A percentile compares a stretch with the other conserved stretches of the same genome.
These are phyloP conservation scores for Agrypnus murinus DNA, from an alignment of 2,888 invertebrate species.

Conservation along the genomic window DNA sequence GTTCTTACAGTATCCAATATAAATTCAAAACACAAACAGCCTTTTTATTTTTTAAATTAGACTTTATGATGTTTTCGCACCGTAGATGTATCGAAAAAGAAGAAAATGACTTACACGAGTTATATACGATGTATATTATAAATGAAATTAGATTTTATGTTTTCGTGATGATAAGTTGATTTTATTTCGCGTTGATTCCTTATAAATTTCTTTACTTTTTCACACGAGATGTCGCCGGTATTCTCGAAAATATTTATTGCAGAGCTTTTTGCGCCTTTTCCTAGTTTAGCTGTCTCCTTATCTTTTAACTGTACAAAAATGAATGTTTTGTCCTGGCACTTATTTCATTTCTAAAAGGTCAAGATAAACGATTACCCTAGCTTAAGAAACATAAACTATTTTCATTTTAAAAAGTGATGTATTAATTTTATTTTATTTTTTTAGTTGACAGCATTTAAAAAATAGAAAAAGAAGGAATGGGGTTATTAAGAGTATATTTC, in stretches of 20 bases:
- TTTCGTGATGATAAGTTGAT: slow-evolving; percentile 46
- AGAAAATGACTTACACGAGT: too few species aligned
- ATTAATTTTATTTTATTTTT: too few species aligned
- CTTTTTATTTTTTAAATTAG: too few species aligned
- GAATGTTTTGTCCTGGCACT: slow-evolving; percentile 47
- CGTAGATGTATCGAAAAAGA: too few species aligned
- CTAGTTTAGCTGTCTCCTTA: slow-evolving; percentile 46
- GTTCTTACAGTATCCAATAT: too few species aligned
- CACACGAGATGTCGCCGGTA: slow-evolving; percentile 44
- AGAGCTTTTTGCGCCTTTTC: slow-evolving; percentile 46
- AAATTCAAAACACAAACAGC: too few species aligned
- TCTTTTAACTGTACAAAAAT: slow-evolving; percentile 40
- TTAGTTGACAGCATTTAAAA: too few species aligned
- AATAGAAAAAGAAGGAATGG: not conserved
- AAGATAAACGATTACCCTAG: slow-evolving; percentile 29
- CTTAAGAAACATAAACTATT: slow-evolving; percentile 26
- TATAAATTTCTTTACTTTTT: slow-evolving; percentile 44
- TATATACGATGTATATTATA: too few species aligned
- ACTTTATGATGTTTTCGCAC: too few species aligned
- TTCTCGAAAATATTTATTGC: slow-evolving; percentile 48
- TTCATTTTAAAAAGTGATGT: slow-evolving; percentile 14
- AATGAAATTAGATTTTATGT: slow-evolving; percentile 40
- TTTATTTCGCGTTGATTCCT: slow-evolving; percentile 45
- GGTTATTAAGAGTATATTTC: not conserved
- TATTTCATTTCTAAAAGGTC: slow-evolving; percentile 51